These are phyloP conservation scores for Scolopax rusticola DNA, from an alignment of 2,797 vertebrate species.

Conservation along the genomic window DNA sequence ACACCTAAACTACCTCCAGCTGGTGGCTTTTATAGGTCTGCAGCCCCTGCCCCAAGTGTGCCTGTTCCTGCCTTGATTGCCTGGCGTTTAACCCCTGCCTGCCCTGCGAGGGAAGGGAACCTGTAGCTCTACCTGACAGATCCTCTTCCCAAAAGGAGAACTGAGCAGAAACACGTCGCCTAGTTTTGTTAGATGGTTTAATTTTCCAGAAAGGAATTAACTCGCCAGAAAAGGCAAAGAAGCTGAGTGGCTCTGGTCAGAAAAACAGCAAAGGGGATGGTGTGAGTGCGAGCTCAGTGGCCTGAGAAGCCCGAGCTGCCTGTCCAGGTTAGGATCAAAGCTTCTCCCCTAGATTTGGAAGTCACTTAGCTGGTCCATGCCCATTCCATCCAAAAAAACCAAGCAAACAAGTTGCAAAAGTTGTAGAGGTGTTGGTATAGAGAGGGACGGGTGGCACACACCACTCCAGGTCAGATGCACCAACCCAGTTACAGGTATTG, in stretches of 20 bases:
- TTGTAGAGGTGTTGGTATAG: too few species aligned
- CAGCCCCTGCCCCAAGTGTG: not conserved
- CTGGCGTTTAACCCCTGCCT: not conserved
- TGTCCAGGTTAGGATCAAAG: not conserved
- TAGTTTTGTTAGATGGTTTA: not conserved
- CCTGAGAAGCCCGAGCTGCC: not conserved
- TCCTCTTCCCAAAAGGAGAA: not conserved
- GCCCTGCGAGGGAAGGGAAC: not conserved
- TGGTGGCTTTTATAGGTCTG: not conserved
- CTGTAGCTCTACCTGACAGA: not conserved
- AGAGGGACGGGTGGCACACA: fast-evolving
- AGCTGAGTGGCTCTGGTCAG: not conserved
- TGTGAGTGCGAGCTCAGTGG: fast-evolving
- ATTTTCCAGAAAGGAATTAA: not conserved
- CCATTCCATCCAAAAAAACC: not conserved
- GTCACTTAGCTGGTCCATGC: fast-evolving
- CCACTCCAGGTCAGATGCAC: fast-evolving
- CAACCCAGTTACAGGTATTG: fast-evolving
- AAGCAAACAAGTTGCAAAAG: too few species aligned
- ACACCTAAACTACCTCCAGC: fast-evolving
- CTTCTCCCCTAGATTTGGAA: not conserved
- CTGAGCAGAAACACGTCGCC: not conserved
- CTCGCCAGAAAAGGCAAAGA: not conserved
- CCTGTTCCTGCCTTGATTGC: not conserved
- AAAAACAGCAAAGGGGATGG: not conserved